Conservation (phyloP, 2,888 invertebrate species). For the Pseudococcus jackbeardsleyi region DNA sequence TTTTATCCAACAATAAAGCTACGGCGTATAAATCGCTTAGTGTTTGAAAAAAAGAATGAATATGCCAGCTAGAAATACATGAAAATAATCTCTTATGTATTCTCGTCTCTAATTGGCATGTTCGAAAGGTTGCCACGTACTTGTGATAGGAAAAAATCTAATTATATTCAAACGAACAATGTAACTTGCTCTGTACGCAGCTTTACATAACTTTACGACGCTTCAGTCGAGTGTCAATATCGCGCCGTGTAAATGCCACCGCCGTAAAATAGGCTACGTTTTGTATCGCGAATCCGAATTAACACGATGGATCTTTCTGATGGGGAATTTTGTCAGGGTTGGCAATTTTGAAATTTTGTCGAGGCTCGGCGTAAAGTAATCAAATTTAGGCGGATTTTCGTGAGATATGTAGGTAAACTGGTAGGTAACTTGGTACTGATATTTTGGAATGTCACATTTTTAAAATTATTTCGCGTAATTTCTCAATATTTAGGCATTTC, state of each 20-base stretch:
- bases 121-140: neutral
- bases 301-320: neutral
- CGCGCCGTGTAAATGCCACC: neutral
- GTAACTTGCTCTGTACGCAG: neutral
- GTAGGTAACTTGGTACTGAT: no score
- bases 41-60: neutral
- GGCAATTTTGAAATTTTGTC: no score
- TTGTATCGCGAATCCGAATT: neutral
- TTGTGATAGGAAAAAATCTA: conserved; percentile 15
- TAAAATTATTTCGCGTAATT: no score
- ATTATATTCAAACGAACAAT: conserved; percentile 37
- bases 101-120: conserved; percentile 15
- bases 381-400: no score
- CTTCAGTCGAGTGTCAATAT: conserved; percentile 19
- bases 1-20: neutral
- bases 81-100: conserved; percentile 18
- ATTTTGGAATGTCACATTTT: no score
- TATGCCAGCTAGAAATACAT: neutral
- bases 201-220: neutral
- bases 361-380: no score
- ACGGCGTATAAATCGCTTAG: conserved; percentile 3
- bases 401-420: no score
- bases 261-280: neutral
- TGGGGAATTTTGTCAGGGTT: no score
- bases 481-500: no score